phyloP scores from a whole-genome alignment of 2,113 vertebrate species.

The Carassius carassius region DNA sequence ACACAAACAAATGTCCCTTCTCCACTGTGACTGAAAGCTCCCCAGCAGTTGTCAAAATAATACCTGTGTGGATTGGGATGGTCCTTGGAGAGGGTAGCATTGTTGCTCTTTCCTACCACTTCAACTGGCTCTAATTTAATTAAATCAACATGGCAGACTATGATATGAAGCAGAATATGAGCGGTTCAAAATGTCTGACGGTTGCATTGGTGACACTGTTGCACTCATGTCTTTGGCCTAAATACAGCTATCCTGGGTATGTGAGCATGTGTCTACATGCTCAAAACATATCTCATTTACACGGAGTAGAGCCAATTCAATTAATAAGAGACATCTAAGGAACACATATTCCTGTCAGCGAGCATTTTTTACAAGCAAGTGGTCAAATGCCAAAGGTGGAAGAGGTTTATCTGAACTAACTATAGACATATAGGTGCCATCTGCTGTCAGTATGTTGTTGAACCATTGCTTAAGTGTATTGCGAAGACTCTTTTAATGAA shows the following conservation, averaged over 20 bases:
- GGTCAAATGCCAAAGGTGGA: conserved; percentile 44
- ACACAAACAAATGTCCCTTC: not conserved
- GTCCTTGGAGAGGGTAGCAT: not conserved
- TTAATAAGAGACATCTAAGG: conserved; percentile 51
- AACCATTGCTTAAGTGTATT: not conserved
- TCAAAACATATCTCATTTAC: not conserved
- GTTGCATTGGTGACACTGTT: not conserved
- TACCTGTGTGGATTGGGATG: not conserved
- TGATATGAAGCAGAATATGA: not conserved
- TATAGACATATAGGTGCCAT: conserved; percentile 22
- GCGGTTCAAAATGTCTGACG: not conserved
- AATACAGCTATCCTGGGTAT: not conserved
- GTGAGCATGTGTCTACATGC: not conserved
- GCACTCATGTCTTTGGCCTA: not conserved
- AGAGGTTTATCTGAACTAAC: conserved; percentile 12
- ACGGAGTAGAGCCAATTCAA: conserved; percentile 19
- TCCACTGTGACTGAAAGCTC: not conserved
- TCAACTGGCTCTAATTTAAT: not conserved
- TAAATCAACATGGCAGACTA: not conserved
- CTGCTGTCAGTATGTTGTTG: conserved; percentile 25
- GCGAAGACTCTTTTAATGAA: not conserved
- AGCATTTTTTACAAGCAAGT: conserved; percentile 33
- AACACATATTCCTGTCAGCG: conserved; percentile 55
- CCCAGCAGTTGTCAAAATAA: not conserved
- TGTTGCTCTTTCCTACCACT: not conserved